Base-by-base conservation (phyloP, 1,140 invertebrate species). In the Lordiphosa mommai region DNA sequence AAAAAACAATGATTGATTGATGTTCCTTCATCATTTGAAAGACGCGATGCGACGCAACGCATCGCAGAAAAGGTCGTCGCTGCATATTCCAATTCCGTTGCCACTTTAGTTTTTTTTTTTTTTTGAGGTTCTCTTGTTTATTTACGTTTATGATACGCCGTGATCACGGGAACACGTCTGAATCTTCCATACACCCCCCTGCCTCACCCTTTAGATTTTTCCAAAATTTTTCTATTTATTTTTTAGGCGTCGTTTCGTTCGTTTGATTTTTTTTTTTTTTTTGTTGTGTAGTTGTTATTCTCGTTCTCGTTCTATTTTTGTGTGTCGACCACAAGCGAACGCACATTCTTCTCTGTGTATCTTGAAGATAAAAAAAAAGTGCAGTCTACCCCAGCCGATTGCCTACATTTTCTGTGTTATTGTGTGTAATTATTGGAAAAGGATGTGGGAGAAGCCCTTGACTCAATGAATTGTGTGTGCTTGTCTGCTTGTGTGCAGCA, bases 381-480 rank as follows among this genome's bases (percentile, higher is more conserved):
- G 60, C 63, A 68, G 47, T 51, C 40, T 20, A 13, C 47, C 33
- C 57, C 52, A 57, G 48, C 51, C 53, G 61, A 84, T 82, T 80
- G 71, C 71, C 77, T 80, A 71, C 76, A 80, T 72, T 64, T 55
- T 68, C 48, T 68, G 14, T 60, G 48, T 58, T 72, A 58, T 77
- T 52, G 32, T 32, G 20, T 51, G 59, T 79, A 82, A 74, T 79
- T 79, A 82, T 76, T 71, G 72, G 61, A 84, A 77, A 80, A 80
- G 71, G 76, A 80, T 80, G 66, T 80, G 76, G 76, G 77, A 80
- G 77, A 80, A 80, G 74, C 74, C 74, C 74, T 80, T 80, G 76
- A 80, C 76, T 80, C 53, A 80, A 80, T 84, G 77, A 84, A 76
- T 84, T 64, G 36, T 14, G 6, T n/a, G 13, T 36, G 60, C 30